Base-by-base conservation (phyloP, 2,113 vertebrate genomes). In the Rhinichthys klamathensis region DNA sequence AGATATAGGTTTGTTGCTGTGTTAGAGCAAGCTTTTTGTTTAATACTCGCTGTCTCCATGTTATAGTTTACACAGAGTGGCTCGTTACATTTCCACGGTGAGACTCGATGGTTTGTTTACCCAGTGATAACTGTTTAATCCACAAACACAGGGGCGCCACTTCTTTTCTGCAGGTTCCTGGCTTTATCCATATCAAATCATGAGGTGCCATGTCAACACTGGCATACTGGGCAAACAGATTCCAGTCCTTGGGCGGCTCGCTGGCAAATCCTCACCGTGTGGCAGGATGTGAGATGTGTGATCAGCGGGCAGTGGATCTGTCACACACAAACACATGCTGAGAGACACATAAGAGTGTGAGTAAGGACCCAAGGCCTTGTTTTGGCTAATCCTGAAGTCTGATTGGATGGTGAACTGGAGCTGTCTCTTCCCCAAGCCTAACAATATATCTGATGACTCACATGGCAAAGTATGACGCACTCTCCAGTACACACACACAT, bases 361-460 rank as follows among this genome's bases (percentile, higher is more conserved):
- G 69, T 81, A 87, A 77, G 72, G 46, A 82, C 83, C 27, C 56
- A 75, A 75, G 87, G 67, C 80, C 84, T 80, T 67, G 84, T 74
- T 80, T 80, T 73, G 77, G 21, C 58, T 82, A 58, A 41, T 69
- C 27, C 32, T 74, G 69, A 82, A 65, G 70, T 80, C 46, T 84
- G 80, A 80, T 84, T 88, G 87, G 87, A 80, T n/a, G 76, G 23
- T n/a, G 41, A 69, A 58, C 67, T 44, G 35, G 72, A 80, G 44
- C 63, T 90, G 89, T 86, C 88, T 91, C 89, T 91, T 86, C 60
- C 87, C 89, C 72, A 69, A 91, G 80, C 84, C 88, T 82, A 32
- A 70, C 87, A 44, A 82, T 63, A 86, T 88, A 85, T 89, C 83
- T 63, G 89, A 90, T 93, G 93, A 94, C 92, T 94, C 93, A 94